Conservation (phyloP, 2,113 vertebrate species). For the Ammodytes dubius region DNA sequence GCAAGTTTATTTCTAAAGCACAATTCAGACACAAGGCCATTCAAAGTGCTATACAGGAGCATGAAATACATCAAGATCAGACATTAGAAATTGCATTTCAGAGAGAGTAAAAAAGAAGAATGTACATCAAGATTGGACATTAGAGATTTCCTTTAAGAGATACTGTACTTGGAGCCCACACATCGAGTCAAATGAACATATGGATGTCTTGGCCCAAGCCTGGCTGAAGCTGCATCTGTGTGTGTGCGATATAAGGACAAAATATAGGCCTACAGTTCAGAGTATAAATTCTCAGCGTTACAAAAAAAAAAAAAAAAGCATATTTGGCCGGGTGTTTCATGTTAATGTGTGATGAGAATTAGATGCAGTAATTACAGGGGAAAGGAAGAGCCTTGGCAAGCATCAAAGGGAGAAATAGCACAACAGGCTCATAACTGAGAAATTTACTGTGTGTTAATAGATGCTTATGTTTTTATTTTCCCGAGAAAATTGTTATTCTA, state of each 20-base stretch:
- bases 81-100: too few relatives aligned
- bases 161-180: slow-evolving; percentile 9
- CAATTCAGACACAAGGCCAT: too few relatives aligned
- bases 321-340: slow-evolving; percentile 57
- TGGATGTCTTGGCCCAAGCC: slow-evolving; percentile 31
- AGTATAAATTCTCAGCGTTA: slow-evolving; percentile 52
- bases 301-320: slow-evolving; percentile 48
- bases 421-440: slow-evolving; percentile 62
- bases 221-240: slow-evolving; percentile 18
- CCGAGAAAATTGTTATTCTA: slow-evolving; percentile 62
- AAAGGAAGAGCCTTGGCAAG: slow-evolving; percentile 58
- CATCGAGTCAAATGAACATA: slow-evolving; percentile 53
- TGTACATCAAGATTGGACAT: too few relatives aligned
- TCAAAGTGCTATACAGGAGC: too few relatives aligned
- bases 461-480: slow-evolving; percentile 67
- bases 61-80: too few relatives aligned
- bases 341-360: slow-evolving; percentile 73
- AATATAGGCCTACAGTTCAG: slow-evolving; percentile 29
- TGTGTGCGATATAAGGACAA: slow-evolving; percentile 47
- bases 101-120: too few relatives aligned
- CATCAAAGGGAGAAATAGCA: slow-evolving; percentile 55
- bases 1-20: too few relatives aligned
- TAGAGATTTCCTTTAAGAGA: too few relatives aligned
- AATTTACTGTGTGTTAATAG: slow-evolving; percentile 73
- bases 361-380: slow-evolving; percentile 71